phyloP scores from a whole-genome alignment of 2,888 invertebrate genomes.

The Flabesymbios commensalis region DNA sequence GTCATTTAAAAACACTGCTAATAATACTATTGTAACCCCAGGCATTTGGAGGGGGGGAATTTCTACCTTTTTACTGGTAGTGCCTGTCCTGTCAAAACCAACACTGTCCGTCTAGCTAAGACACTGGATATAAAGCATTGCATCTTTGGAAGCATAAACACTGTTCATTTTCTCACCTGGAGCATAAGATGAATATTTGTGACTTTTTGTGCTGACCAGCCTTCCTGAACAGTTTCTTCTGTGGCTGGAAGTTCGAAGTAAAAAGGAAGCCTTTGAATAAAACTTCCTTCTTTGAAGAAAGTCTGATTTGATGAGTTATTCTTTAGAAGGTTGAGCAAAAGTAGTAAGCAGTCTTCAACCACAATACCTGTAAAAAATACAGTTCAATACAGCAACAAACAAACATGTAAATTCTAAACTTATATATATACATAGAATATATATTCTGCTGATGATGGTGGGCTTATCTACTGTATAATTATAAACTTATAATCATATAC shows the following conservation, averaged over 20 bases:
- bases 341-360: constrained; percentile 92
- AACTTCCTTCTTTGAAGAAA: constrained; percentile 97
- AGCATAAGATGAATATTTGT: constrained; percentile 92
- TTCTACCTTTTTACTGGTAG: too few relatives aligned
- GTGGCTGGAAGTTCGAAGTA: constrained; percentile 71
- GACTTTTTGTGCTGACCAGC: constrained; percentile 82
- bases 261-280: constrained; percentile 85
- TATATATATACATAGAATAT: too few relatives aligned
- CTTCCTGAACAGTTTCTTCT: constrained; percentile 61
- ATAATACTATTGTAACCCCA: too few relatives aligned
- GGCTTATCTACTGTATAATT: background rate
- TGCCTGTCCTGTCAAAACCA: too few relatives aligned
- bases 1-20: too few relatives aligned
- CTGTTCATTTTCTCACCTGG: constrained; percentile 74
- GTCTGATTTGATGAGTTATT: constrained; percentile 98
- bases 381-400: background rate
- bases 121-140: too few relatives aligned
- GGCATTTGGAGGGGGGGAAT: too few relatives aligned
- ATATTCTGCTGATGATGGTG: too few relatives aligned
- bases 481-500: background rate
- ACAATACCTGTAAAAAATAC: constrained; percentile 71
- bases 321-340: constrained; percentile 89
- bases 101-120: too few relatives aligned
- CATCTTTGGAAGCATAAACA: too few relatives aligned
- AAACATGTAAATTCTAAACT: background rate